Base-by-base conservation (phyloP, 2,113 vertebrate genomes). In the Suricata suricatta region DNA sequence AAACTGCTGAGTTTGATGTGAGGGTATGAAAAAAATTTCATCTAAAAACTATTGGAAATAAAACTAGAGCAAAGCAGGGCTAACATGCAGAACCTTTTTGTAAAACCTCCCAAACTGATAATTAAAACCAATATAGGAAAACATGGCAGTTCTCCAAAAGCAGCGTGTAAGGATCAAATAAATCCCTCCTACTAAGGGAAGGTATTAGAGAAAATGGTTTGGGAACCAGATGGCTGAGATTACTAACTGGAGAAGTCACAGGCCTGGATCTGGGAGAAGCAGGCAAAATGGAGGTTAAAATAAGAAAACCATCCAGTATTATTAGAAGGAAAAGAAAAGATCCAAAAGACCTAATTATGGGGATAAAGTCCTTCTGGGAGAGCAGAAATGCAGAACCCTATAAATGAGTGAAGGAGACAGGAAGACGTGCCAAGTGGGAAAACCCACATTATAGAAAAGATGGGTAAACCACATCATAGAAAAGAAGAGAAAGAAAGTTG, bases 111-210 rank as follows among this genome's bases (percentile, higher is more conserved):
- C 1, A 84, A 89, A 35, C 25, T 69, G 57, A 29, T 41, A 50
- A 92, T 87, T 96, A 85, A 96, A 92, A 60, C 35, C 80, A 90
- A 77, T 57, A 44, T 35, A 69, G 44, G 80, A 77, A 96, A 87
- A n/a, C 74, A 80, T 64, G 57, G 50, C 69, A 41, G 1, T 9
- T 72, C n/a, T 89, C 76, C 50, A 88, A 90, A 89, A 95, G 76
- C 76, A 97, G 66, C 31, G 54, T 33, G 25, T 57, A 63, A 94
- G 60, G 54, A 15, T 87, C 16, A 93, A 81, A 41, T 35, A 93
- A 81, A 41, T 35, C 16, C 4, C 69, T 80, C 50, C 63, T 35
- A 77, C 25, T 52, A 57, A 66, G 19, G 66, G 21, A 38, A 47
- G 21, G 19, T 19, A 66, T 35, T 50, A 12, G 33, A 50, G 50